These are phyloP conservation scores for Oostethus manadensis DNA, from an alignment of 2,113 vertebrate genomes.

Conservation along the genomic window DNA sequence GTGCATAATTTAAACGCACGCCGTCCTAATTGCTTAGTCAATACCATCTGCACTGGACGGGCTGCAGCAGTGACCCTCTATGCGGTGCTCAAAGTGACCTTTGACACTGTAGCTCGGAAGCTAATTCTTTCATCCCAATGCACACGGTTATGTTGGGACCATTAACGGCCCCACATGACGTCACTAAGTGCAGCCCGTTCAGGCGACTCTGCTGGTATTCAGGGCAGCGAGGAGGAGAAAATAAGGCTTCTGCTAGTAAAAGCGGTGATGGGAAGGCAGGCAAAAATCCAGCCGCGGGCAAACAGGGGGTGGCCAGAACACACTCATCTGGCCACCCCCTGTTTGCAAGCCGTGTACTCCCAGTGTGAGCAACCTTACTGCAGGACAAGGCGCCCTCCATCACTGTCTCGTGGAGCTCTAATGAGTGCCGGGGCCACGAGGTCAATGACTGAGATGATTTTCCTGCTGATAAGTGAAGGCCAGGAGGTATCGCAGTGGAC, in stretches of 20 bases:
- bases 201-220: conserved; percentile 46
- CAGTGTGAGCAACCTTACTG: conserved; percentile 38
- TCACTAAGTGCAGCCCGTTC: conserved; percentile 50
- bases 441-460: conserved; percentile 74
- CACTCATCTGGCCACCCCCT: conserved; percentile 61
- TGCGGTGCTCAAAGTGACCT: conserved; percentile 27
- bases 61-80: conserved; percentile 14
- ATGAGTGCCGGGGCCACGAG: conserved; percentile 61
- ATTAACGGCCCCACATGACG: conserved; percentile 60
- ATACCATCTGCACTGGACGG: conserved; percentile 9
- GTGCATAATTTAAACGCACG: conserved; percentile 1
- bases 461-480: conserved; percentile 69
- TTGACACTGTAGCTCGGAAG: conserved; percentile 48
- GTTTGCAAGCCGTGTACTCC: conserved; percentile 58
- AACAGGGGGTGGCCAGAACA: conserved; percentile 35
- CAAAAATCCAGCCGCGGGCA: conserved; percentile 45
- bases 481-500: conserved; percentile 25
- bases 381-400: conserved; percentile 58
- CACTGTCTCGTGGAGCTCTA: conserved; percentile 65
- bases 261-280: not conserved
- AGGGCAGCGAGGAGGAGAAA: conserved; percentile 36
- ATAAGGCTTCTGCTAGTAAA: conserved; percentile 25
- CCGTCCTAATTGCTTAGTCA: conserved; percentile 18
- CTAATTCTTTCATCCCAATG: conserved; percentile 61
- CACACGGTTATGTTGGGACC: conserved; percentile 60